Conservation (phyloP, 2,113 vertebrate genomes). For the Dipodomys merriami region DNA sequence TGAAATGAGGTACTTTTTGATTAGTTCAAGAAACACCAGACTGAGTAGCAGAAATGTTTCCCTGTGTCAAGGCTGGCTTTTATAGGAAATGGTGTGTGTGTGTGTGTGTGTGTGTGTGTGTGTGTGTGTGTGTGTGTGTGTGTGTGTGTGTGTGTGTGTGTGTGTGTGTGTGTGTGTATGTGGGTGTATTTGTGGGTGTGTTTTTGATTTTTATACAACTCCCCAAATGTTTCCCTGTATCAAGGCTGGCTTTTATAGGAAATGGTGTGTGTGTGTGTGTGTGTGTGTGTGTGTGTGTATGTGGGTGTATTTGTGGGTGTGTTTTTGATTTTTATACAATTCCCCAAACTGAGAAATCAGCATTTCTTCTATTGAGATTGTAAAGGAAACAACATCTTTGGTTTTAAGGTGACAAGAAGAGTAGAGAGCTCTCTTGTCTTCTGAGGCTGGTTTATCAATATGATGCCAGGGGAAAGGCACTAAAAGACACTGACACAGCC, state of each 20-base stretch:
- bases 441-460: not conserved
- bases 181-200: too few species aligned
- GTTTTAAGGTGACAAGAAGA: slow-evolving; percentile 32
- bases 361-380: slow-evolving; percentile 49
- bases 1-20: slow-evolving; percentile 52
- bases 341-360: slow-evolving; percentile 46
- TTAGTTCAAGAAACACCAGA: slow-evolving; percentile 54
- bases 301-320: too few species aligned
- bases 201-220: too few species aligned
- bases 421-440: not conserved
- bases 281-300: too few species aligned
- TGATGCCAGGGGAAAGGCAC: not conserved
- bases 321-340: slow-evolving; percentile 58
- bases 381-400: slow-evolving; percentile 13
- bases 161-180: too few species aligned
- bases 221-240: too few species aligned
- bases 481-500: not conserved
- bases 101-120: not conserved
- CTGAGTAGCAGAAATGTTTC: slow-evolving; percentile 42
- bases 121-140: not conserved
- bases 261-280: too few species aligned
- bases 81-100: not conserved
- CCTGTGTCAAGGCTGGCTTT: not conserved
- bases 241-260: too few species aligned
- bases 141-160: not conserved